Evolutionary conservation across 1,140 invertebrate species (phyloP).

Genomic region (Spodoptera litura): DNA sequence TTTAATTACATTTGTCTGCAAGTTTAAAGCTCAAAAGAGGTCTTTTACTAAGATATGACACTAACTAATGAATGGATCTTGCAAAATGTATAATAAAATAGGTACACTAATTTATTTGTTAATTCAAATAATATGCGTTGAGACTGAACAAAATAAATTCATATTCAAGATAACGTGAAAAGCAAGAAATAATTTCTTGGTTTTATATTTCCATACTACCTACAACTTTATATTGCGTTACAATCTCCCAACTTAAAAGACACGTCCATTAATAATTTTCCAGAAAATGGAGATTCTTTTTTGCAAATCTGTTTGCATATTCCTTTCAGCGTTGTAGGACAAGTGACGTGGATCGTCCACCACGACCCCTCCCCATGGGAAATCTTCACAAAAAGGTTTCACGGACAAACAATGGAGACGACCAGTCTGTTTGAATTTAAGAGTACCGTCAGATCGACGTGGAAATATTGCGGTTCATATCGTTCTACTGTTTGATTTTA

Average conservation of each 20-base stretch:
- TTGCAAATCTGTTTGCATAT: constrained; percentile 66
- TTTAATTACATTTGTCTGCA: too few species aligned
- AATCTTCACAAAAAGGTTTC: constrained; percentile 79
- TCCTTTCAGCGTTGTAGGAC: constrained; percentile 57
- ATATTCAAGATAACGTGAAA: background rate
- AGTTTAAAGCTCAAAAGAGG: too few species aligned
- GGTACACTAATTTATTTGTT: too few species aligned
- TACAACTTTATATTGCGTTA: constrained; percentile 20
- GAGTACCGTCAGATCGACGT: constrained; percentile 20
- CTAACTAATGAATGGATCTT: too few species aligned
- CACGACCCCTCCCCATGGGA: constrained; percentile 67
- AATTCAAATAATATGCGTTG: too few species aligned
- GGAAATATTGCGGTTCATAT: constrained; percentile 29
- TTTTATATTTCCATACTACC: constrained; percentile 7
- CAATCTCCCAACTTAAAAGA: constrained; percentile 20
- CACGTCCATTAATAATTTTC: constrained; percentile 57
- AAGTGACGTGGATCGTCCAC: constrained; percentile 64
- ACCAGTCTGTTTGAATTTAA: constrained; percentile 70
- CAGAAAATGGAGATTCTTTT: constrained; percentile 55
- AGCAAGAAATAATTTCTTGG: background rate
- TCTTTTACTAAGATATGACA: too few species aligned
- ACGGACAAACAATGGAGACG: constrained; percentile 70
- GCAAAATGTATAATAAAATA: too few species aligned
- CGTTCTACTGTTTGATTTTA: constrained; percentile 26
- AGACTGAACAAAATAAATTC: too few species aligned